phyloP scores from a whole-genome alignment of 2,797 vertebrate species.

The Anguilla marmorata region DNA sequence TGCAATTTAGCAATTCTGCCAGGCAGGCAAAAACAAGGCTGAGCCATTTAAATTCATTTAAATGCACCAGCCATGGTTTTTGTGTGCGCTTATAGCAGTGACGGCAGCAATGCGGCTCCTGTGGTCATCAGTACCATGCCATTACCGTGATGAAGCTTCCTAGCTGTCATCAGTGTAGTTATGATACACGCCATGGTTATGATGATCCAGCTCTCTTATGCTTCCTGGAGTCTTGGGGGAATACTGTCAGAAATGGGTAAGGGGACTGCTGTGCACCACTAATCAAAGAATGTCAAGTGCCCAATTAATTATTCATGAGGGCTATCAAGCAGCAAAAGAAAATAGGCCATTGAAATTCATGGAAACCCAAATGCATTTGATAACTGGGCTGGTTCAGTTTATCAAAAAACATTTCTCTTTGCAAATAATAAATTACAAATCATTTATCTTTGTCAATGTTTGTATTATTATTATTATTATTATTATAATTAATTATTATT shows the following conservation, averaged over 20 bases:
- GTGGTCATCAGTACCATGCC: too few species aligned
- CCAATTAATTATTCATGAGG: conserved; percentile 68
- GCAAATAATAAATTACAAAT: background rate
- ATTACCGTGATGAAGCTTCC: background rate
- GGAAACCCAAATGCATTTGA: background rate
- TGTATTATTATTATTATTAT: background rate
- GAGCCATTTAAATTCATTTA: background rate
- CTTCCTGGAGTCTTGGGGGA: conserved; percentile 24
- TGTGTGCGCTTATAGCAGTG: background rate
- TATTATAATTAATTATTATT: too few species aligned
- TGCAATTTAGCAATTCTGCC: background rate
- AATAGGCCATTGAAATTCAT: conserved; percentile 13
- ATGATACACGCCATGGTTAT: background rate
- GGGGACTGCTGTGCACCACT: conserved; percentile 45
- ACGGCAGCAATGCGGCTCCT: background rate
- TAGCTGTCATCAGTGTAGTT: background rate
- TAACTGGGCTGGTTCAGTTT: conserved; percentile 30
- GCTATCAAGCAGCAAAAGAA: conserved; percentile 45
- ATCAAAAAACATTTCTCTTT: conserved; percentile 22
- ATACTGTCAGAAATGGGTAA: conserved; percentile 39
- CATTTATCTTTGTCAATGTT: background rate
- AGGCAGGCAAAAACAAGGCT: background rate
- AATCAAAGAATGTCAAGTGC: conserved; percentile 63
- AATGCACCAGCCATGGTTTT: background rate
- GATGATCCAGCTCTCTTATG: background rate